Conservation (phyloP, 2,113 vertebrate genomes). For the Tenrec ecaudatus region DNA sequence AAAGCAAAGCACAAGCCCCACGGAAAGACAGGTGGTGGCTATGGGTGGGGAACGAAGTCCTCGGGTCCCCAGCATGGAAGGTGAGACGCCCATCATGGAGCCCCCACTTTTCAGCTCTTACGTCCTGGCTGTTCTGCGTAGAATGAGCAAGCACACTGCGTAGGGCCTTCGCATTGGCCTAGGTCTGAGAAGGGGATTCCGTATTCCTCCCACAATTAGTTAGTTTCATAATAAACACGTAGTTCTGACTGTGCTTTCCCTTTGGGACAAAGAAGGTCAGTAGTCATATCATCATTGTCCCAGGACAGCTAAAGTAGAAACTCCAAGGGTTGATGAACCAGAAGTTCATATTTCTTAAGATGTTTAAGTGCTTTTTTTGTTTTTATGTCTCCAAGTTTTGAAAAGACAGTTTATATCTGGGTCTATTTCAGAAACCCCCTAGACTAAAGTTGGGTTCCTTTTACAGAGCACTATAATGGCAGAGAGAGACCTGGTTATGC, state of each 20-base stretch:
- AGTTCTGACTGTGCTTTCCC: conserved; percentile 21
- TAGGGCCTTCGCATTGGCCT: not conserved
- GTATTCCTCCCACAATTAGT: not conserved
- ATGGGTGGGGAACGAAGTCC: not conserved
- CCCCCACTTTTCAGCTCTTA: not conserved
- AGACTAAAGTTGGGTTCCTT: not conserved
- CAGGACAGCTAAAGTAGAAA: not conserved
- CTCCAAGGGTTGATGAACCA: not conserved
- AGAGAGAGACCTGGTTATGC: not conserved
- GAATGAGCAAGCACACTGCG: not conserved
- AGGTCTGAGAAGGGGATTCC: conserved; percentile 3
- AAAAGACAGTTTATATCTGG: not conserved
- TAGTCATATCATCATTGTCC: not conserved
- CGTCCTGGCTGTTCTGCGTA: not conserved
- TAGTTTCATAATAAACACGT: conserved; percentile 12
- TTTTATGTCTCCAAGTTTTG: conserved; percentile 5
- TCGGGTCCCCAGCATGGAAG: not conserved
- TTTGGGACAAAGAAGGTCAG: conserved; percentile 23
- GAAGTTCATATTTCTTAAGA: not conserved
- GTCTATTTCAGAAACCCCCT: not conserved
- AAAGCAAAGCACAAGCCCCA: not conserved
- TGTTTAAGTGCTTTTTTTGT: not conserved
- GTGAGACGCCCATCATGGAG: not conserved
- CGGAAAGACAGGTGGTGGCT: not conserved
- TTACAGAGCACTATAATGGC: not conserved